phyloP scores from a whole-genome alignment of 1,140 invertebrate species.

The Drosophila pruinosa region DNA sequence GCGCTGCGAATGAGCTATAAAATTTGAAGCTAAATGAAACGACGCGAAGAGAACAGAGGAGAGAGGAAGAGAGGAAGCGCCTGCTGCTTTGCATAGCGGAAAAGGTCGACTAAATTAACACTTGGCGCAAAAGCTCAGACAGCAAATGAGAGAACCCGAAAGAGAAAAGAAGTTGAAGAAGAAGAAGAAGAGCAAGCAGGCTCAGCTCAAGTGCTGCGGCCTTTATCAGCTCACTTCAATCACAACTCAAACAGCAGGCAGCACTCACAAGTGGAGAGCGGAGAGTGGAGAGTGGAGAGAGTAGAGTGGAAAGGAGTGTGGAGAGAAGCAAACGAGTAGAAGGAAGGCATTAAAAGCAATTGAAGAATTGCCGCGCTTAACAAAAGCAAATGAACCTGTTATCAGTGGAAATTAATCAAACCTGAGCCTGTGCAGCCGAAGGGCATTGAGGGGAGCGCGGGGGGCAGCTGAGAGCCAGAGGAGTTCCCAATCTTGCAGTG shows the following conservation, averaged over 20 bases:
- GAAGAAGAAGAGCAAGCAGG: neutral
- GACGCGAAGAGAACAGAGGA: neutral
- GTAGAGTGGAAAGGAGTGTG: neutral
- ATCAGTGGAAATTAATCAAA: slow-evolving; percentile 81
- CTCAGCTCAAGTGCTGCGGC: neutral
- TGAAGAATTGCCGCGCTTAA: slow-evolving; percentile 75
- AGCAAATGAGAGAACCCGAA: neutral
- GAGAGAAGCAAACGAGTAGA: neutral
- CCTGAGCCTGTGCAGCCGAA: neutral
- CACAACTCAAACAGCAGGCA: slow-evolving; percentile 6
- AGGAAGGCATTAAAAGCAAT: slow-evolving; percentile 56
- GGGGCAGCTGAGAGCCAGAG: neutral
- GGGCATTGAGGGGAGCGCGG: neutral
- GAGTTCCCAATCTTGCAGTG: neutral
- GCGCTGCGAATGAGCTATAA: slow-evolving; percentile 39
- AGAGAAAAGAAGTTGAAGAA: neutral
- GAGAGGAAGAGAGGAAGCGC: slow-evolving; percentile 13
- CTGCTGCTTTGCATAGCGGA: slow-evolving; percentile 42
- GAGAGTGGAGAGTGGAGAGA: neutral
- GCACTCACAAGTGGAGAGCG: neutral
- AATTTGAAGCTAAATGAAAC: neutral
- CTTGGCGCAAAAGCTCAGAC: slow-evolving; percentile 7
- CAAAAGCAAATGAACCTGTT: slow-evolving; percentile 82
- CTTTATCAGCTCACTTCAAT: slow-evolving; percentile 48
- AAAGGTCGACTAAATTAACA: slow-evolving; percentile 42